Percentiles rank a stretch among this genome's conserved stretches.
Conservation (phyloP, 1,140 invertebrate genomes). For the Wiebesia pumilae region DNA sequence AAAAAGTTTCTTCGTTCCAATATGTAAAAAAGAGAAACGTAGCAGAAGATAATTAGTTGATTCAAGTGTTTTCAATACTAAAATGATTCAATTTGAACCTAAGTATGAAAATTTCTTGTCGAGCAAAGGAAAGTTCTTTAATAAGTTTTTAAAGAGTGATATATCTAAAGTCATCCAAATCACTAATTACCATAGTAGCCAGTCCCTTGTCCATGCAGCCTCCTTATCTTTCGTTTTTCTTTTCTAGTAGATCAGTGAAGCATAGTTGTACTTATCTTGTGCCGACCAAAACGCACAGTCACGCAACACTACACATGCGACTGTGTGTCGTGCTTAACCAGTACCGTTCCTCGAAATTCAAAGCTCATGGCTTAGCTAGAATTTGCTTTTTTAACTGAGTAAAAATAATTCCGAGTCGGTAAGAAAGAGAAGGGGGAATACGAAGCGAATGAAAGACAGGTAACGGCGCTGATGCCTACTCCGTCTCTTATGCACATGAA, state of each 20-base stretch:
- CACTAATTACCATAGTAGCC: not conserved
- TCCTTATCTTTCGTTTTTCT: not conserved
- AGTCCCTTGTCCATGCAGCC: not conserved
- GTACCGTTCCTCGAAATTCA: slow-evolving; percentile 42
- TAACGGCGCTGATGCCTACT: slow-evolving; percentile 7
- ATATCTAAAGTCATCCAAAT: not conserved
- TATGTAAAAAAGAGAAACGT: not conserved
- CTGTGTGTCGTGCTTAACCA: not conserved
- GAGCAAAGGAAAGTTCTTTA: not conserved
- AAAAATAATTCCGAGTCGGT: not conserved
- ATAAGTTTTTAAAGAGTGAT: not conserved
- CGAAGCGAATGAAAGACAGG: slow-evolving; percentile 6
- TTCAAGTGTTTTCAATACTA: not conserved
- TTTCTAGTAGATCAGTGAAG: not conserved
- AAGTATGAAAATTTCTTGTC: not conserved
- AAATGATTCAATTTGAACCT: not conserved
- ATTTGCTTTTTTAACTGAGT: not conserved
- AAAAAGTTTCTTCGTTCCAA: too few species aligned
- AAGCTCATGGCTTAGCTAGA: slow-evolving; percentile 21
- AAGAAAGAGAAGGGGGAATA: not conserved
- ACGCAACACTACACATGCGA: too few species aligned
- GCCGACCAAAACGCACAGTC: not conserved
- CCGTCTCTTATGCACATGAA: not conserved
- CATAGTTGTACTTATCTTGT: not conserved
- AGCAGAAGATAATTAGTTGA: not conserved